Evolutionary conservation across 2,113 vertebrate genomes (phyloP).

Genomic region (Gopherus flavomarginatus): DNA sequence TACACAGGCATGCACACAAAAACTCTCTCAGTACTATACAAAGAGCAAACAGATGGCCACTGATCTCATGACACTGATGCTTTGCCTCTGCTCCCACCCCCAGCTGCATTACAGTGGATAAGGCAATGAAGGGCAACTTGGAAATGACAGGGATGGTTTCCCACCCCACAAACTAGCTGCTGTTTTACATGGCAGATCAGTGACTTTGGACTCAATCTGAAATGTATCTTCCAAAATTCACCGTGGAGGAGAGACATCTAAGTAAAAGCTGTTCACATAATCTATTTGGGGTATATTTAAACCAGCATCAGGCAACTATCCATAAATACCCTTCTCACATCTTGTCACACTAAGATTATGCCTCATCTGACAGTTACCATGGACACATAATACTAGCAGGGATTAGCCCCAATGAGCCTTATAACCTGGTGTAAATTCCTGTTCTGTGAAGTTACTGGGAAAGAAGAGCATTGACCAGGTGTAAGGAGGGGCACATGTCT

Average conservation of each 20-base stretch:
- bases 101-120: not conserved
- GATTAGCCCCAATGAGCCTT: conserved; percentile 62
- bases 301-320: conserved; percentile 57
- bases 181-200: not conserved
- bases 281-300: conserved; percentile 46
- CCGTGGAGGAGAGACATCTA: conserved; percentile 16
- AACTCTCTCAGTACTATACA: not conserved
- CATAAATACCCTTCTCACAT: conserved; percentile 71
- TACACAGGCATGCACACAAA: not conserved
- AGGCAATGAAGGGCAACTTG: not conserved
- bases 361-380: conserved; percentile 65
- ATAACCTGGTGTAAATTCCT: conserved; percentile 39
- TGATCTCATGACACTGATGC: not conserved
- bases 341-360: conserved; percentile 67
- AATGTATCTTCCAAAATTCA: not conserved
- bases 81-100: not conserved
- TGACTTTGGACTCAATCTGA: not conserved
- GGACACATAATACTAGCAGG: conserved; percentile 62
- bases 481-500: too few species aligned
- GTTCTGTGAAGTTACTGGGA: conserved; percentile 35
- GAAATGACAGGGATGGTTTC: not conserved
- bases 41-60: not conserved
- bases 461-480: conserved; percentile 9
- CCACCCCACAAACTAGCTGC: not conserved
- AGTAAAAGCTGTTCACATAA: conserved; percentile 28